A percentile compares a stretch with the other conserved stretches of the same genome.
phyloP scores from a whole-genome alignment of 2,888 invertebrate genomes.

The Ochropleura leucogaster region DNA sequence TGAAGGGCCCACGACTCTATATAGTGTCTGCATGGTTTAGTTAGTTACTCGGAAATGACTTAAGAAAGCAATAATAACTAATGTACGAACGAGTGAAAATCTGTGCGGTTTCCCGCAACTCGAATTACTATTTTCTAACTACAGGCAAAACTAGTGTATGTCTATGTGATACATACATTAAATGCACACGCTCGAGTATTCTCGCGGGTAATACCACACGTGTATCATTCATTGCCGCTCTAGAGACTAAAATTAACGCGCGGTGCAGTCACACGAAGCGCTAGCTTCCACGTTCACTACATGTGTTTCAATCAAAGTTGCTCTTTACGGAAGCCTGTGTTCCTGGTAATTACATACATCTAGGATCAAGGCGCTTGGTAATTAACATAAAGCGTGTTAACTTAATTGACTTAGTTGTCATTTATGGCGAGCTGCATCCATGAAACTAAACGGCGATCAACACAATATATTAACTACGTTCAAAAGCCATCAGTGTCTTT shows the following conservation, averaged over 20 bases:
- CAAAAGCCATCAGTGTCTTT: background rate
- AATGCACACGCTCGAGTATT: slow-evolving; percentile 1
- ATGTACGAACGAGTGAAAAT: background rate
- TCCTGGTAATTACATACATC: slow-evolving; percentile 4
- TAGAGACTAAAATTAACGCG: slow-evolving; percentile 35
- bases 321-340: background rate
- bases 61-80: background rate
- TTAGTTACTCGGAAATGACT: background rate
- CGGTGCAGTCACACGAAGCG: slow-evolving; percentile 6
- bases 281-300: slow-evolving; percentile 41
- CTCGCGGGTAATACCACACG: slow-evolving; percentile 19
- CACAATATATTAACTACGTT: background rate
- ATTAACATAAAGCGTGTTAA: background rate
- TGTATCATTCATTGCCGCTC: slow-evolving; percentile 27
- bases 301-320: slow-evolving; percentile 29
- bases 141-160: background rate
- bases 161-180: background rate
- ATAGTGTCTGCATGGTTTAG: background rate
- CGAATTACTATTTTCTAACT: slow-evolving; percentile 9
- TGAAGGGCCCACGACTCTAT: background rate
- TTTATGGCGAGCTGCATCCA: background rate
- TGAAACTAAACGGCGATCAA: background rate
- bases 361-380: background rate
- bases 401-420: background rate
- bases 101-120: background rate